Evolutionary conservation across 1,140 invertebrate genomes (phyloP), one percentile per base, ranked within the genome.

Genomic region (Drosophila subpulchrella): DNA sequence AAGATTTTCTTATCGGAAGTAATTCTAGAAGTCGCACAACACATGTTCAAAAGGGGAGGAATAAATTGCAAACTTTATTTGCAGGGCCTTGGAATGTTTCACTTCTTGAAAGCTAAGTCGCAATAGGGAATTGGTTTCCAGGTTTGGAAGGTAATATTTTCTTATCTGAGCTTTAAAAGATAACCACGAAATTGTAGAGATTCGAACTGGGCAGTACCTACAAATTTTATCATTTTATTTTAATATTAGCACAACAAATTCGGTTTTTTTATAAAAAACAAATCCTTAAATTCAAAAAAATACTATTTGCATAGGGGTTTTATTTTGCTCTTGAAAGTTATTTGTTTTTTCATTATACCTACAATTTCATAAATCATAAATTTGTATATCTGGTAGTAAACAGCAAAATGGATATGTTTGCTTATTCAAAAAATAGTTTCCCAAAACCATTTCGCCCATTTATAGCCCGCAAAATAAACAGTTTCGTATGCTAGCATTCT

Each of bases 391-490:
- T 36, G 3, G 13, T 65, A 24, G 65, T 66, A 68, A 68, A 66
- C 60, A 53, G 27, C 15, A 41, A n/a, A 12, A 36, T 11, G 8
- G 20, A n/a, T 38, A 36, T 38, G 38, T 63, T 63, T 63, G 55
- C 20, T 53, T 68, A 53, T 66, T 12, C 61, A n/a, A 66, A 36
- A 47, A 36, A 15, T 15, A 20, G 27, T 59, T 59, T 15, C n/a
- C 20, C 44, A 34, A 27, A 59, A n/a, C 20, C 24, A 57, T 57
- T 34, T 4, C 20, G 27, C 15, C 20, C 27, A 27, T 63, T 67
- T 50, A 65, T 65, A 63, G 24, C 59, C 12, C 59, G 36, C 42
- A n/a, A 67, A 65, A 65, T 53, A 68, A 65, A 68, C 47, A 68
- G 47, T 39, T 53, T 15, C 20, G 24, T 2, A 51, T 44, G 20